Conservation (phyloP, 2,113 vertebrate species). For the Lagopus leucura region DNA sequence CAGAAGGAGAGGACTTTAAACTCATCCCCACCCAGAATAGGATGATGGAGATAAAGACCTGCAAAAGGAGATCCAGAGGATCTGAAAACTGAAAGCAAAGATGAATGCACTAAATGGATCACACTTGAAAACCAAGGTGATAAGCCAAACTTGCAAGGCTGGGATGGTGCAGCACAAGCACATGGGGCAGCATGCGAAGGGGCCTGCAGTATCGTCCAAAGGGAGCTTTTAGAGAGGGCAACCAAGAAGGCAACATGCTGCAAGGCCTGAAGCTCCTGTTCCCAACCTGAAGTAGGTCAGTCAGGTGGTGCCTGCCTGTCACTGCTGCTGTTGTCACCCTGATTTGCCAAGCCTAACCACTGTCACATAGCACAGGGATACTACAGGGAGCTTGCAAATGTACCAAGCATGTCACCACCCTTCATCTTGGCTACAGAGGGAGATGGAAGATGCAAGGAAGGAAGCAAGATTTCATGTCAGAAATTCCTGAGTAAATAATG, state of each 20-base stretch:
- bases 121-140: background rate
- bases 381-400: background rate
- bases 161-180: background rate
- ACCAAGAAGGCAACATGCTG: background rate
- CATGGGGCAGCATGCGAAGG: background rate
- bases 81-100: background rate
- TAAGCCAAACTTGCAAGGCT: background rate
- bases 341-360: background rate
- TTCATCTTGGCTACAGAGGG: background rate
- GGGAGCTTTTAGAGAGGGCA: background rate
- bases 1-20: background rate
- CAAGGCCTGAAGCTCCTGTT: background rate
- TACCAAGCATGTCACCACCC: fast-evolving
- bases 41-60: background rate
- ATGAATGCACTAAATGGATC: background rate
- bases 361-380: fast-evolving
- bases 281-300: fast-evolving
- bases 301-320: fast-evolving
- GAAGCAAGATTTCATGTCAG: background rate
- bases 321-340: background rate
- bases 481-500: conserved; percentile 28
- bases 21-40: background rate
- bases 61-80: background rate
- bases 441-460: background rate
- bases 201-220: background rate